Conservation (phyloP, 1,140 invertebrate genomes). For the Temnothorax nylanderi region DNA sequence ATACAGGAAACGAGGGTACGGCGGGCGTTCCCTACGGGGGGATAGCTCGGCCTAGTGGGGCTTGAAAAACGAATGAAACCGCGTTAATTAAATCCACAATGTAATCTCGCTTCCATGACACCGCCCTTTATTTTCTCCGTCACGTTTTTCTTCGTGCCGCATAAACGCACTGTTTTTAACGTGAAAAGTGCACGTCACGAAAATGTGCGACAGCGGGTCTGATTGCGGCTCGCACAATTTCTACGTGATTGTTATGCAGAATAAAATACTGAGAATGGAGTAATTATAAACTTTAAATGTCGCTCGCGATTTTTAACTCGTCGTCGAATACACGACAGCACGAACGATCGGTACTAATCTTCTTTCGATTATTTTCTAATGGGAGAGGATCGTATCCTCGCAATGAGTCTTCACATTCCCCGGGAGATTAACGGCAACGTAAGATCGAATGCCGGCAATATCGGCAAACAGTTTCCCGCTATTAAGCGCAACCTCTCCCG, state of each 20-base stretch:
- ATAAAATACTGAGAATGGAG: background rate
- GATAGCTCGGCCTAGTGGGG: constrained; percentile 12
- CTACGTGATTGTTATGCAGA: background rate
- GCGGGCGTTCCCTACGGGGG: constrained; percentile 35
- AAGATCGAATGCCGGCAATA: constrained; percentile 41
- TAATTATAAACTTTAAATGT: background rate
- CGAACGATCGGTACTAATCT: background rate
- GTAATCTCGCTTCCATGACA: constrained; percentile 16
- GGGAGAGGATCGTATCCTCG: constrained; percentile 20
- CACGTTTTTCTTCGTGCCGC: background rate
- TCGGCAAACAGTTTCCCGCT: constrained; percentile 51
- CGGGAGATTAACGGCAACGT: constrained; percentile 39
- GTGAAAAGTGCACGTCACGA: background rate
- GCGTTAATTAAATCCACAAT: constrained; percentile 56
- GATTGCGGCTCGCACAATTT: background rate
- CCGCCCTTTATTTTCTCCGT: background rate
- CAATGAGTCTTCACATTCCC: constrained; percentile 40
- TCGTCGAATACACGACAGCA: no score
- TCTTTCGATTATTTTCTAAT: constrained; percentile 16
- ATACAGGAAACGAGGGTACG: background rate
- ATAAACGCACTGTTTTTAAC: background rate
- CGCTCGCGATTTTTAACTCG: background rate
- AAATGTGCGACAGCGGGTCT: background rate
- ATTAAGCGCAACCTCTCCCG: constrained; percentile 37
- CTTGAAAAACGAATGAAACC: constrained; percentile 46